Evolutionary conservation across 2,888 invertebrate genomes (phyloP), one percentile per base, ranked within the genome.

Genomic region (Drosophila falleni): DNA sequence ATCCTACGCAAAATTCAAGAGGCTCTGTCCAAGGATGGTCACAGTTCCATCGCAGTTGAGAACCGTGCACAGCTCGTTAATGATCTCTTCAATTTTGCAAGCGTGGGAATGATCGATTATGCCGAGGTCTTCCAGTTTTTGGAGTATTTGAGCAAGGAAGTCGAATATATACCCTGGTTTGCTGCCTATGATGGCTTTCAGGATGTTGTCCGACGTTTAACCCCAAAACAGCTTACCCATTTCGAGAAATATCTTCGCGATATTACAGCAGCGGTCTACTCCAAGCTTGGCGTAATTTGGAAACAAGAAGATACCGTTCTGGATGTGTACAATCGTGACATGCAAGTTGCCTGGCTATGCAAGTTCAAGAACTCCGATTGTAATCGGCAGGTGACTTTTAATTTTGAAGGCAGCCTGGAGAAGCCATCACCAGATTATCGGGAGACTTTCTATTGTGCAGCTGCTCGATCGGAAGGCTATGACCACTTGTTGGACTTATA

Each of bases 1-100:
- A 95, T 95, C 82, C 95, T 96, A 95, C 4, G 49, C 0, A 59
- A 63, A 1, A 64, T 92, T 1, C 61, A 77, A 19, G 5, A 37
- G 0, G 89, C 89, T 4, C 71, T 92, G 2, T 39, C 58, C 4
- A 26, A 56, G n/a, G 3, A 44, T 0, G 65, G 74, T 1, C 87
- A 88, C 64, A 82, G 82, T 41, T 69, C 68, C 3, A 87, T 91
- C 19, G 87, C 88, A 10, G 81, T 76, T 9, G 84, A 95, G 9
- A 97, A 96, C 91, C 94, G 97, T 33, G 97, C 96, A 0, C 96
- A 97, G 61, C 84, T 95, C 9, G 91, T 97, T 0, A 96, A 97
- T 80, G 98, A 98, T 90, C 93, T 95, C 5, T 94, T 95, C 72
- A 94, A 94, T 72, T 91, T 95, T 55, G 95, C 95, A 3, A 93